These are phyloP conservation scores for Ianthella basta DNA, from an alignment of 37 sponge, comb jelly and placozoan genomes.

Conservation along the genomic window DNA sequence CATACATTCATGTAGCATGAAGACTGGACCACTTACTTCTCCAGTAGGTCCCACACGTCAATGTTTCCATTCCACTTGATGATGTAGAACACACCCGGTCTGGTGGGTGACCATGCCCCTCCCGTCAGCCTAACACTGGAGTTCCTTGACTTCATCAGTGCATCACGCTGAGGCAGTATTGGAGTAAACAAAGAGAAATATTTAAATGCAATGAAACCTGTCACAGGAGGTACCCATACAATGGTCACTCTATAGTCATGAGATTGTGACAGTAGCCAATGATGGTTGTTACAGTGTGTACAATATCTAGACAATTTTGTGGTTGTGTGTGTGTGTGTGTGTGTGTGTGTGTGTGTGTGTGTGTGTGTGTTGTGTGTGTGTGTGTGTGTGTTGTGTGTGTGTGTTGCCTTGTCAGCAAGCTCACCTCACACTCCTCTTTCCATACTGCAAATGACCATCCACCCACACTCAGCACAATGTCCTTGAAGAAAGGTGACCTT, in stretches of 20 bases:
- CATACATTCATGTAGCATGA: background rate
- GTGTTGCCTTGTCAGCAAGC: background rate
- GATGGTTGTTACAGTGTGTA: too few species aligned
- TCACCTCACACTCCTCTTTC: conserved; percentile 89
- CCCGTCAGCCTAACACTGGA: conserved; percentile 59
- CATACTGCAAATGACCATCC: conserved; percentile 90
- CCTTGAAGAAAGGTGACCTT: conserved; percentile 94
- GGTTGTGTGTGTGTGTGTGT: too few species aligned
- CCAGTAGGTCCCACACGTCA: conserved; percentile 98
- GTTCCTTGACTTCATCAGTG: conserved; percentile 60
- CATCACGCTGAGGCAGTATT: conserved; percentile 51
- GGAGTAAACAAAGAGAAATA: background rate
- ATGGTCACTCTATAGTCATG: background rate
- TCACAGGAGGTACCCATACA: background rate
- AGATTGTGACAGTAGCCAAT: background rate
- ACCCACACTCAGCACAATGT: conserved; percentile 91
- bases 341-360: too few species aligned
- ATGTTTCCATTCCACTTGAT: conserved; percentile 88
- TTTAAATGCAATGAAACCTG: background rate
- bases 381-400: background rate
- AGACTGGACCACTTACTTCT: conserved; percentile 64
- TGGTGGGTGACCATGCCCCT: conserved; percentile 83
- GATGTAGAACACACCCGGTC: conserved; percentile 95
- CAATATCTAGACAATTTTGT: too few species aligned
- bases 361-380: too few species aligned